Evolutionary conservation across 2,113 vertebrate genomes (phyloP), one percentile per base, ranked within the genome.

Genomic region (Mustela lutreola): DNA sequence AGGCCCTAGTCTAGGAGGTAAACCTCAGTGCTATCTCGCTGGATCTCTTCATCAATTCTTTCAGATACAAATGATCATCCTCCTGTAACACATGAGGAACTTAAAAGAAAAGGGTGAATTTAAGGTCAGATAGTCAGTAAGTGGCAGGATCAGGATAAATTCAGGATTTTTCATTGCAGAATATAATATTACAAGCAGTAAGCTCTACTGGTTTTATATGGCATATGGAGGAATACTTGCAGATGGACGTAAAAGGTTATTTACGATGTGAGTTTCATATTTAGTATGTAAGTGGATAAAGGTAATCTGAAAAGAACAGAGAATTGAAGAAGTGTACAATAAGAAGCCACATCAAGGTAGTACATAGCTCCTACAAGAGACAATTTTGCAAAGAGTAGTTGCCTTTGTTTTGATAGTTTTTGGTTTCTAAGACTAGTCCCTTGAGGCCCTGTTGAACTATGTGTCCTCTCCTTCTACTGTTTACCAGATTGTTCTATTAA

Each of bases 121-220:
- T 93, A 67, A 65, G 42, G 45, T 82, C 70, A 82, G 11, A 4
- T 26, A 96, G 31, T 33, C 78, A 89, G 48, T 80, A 79, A 93
- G 48, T 80, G 87, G 78, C 42, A 95, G 65, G 89, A 78, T 65
- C 60, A 75, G 53, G 75, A 87, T 76, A 63, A 70, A 92, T 42
- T 79, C 63, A 16, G 70, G 56, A 93, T 53, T 84, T 95, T 76
- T 89, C 39, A 65, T 86, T 76, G 39, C 42, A 90, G 62, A 97
- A 58, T 56, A 50, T 22, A 45, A 87, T 76, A 86, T 94, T 63
- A 31, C 1, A 75, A 94, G 9, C 56, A 10, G 60, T 62, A 79
- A 78, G 33, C 67, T 63, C 33, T 28, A 33, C 48, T 75, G 28
- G 45, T 7, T 94, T 96, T 58, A 22, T 86, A 33, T 26, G 6